These are phyloP conservation scores for Chalcosyrphus nemorum DNA, from an alignment of 2,888 invertebrate genomes.

Conservation along the genomic window DNA sequence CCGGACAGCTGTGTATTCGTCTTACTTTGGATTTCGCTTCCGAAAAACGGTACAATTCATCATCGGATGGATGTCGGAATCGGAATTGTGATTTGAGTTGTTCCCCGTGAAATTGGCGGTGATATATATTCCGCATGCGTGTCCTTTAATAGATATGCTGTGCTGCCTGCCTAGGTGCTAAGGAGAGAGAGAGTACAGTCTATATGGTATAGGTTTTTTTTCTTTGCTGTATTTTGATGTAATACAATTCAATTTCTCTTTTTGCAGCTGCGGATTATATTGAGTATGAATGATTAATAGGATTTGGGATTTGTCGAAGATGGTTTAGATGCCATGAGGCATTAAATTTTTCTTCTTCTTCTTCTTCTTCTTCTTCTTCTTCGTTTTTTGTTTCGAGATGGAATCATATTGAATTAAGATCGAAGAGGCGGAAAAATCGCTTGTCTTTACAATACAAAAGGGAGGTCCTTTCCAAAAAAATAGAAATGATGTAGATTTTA, in stretches of 20 bases:
- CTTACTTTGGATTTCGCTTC: neutral
- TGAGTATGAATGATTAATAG: constrained; percentile 49
- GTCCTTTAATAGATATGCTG: constrained; percentile 31
- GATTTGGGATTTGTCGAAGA: neutral
- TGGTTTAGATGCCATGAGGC: neutral
- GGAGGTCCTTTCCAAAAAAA: no score
- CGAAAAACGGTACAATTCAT: constrained; percentile 40
- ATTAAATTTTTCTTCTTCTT: constrained; percentile 20
- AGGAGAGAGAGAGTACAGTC: neutral
- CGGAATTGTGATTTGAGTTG: constrained; percentile 43
- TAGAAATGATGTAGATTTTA: no score
- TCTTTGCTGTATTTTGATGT: neutral
- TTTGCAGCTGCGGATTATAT: constrained; percentile 21
- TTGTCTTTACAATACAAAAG: neutral
- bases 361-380: no score
- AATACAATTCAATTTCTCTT: constrained; percentile 36
- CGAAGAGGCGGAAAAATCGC: neutral
- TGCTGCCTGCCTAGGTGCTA: constrained; percentile 20
- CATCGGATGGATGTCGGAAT: constrained; percentile 29
- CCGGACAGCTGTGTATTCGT: constrained; percentile 28
- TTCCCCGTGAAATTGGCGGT: constrained; percentile 40
- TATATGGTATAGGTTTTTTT: neutral
- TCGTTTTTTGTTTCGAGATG: constrained; percentile 1
- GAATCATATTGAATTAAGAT: neutral
- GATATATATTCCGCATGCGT: constrained; percentile 53